Evolutionary conservation across 2,113 vertebrate species (phyloP).

Genomic region (Balaenoptera acutorostrata): DNA sequence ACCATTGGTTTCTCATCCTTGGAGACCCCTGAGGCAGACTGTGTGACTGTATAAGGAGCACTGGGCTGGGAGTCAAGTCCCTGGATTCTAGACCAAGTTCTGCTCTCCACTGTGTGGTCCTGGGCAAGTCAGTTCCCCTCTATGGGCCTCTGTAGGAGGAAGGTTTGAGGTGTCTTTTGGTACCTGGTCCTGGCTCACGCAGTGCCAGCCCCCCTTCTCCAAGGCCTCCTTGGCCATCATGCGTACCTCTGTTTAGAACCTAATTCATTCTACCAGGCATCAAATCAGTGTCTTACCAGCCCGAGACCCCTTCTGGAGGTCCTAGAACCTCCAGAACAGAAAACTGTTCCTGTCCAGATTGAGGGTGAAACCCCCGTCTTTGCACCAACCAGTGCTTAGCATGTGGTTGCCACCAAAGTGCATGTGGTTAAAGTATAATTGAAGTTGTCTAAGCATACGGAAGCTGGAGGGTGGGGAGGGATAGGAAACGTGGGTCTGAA

Average conservation of each 20-base stretch:
- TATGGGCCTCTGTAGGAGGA: not conserved
- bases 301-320: not conserved
- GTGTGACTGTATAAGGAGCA: not conserved
- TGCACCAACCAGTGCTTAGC: not conserved
- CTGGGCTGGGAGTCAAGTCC: not conserved
- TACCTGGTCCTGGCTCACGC: not conserved
- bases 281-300: not conserved
- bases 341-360: not conserved
- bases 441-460: not conserved
- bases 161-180: not conserved
- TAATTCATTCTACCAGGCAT: not conserved
- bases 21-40: not conserved
- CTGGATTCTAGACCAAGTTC: not conserved
- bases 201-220: not conserved
- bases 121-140: not conserved
- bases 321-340: not conserved
- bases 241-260: not conserved
- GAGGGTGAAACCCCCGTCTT: not conserved
- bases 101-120: not conserved
- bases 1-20: not conserved
- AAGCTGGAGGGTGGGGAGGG: not conserved
- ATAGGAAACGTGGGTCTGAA: not conserved
- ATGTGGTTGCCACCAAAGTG: not conserved
- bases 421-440: not conserved
- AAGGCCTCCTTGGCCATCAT: not conserved